phyloP scores from a whole-genome alignment of 2,113 vertebrate genomes.

The Lanius ludovicianus region DNA sequence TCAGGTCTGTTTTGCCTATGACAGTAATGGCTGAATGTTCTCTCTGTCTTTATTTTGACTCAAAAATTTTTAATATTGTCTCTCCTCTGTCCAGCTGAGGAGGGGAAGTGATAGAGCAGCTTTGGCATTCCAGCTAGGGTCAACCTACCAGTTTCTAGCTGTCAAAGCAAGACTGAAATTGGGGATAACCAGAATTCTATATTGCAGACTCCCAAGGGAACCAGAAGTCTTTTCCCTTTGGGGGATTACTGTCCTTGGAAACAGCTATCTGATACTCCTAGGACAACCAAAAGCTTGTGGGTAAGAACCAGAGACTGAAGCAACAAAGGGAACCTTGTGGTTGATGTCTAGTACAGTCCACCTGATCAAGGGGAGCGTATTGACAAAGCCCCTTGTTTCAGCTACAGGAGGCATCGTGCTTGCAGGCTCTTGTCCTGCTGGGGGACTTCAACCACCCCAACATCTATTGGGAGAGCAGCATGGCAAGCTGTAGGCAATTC shows the following conservation, averaged over 20 bases:
- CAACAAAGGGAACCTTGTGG: no score
- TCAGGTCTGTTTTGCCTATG: not conserved
- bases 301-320: no score
- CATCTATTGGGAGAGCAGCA: not conserved
- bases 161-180: not conserved
- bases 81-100: not conserved
- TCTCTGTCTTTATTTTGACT: no score
- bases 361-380: not conserved
- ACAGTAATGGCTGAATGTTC: not conserved
- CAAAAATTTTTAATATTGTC: not conserved
- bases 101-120: not conserved
- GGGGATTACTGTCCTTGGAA: not conserved
- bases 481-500: not conserved
- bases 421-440: not conserved
- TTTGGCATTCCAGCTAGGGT: no score
- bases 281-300: not conserved
- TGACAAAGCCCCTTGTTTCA: not conserved
- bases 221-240: not conserved
- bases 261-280: not conserved
- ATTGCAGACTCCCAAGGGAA: not conserved
- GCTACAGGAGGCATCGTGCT: no score
- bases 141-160: not conserved
- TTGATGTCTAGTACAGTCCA: no score
- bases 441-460: not conserved
- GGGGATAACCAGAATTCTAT: not conserved